Evolutionary conservation across 1,140 invertebrate species (phyloP), one percentile per base, ranked within the genome.

Genomic region (Vanessa atalanta): DNA sequence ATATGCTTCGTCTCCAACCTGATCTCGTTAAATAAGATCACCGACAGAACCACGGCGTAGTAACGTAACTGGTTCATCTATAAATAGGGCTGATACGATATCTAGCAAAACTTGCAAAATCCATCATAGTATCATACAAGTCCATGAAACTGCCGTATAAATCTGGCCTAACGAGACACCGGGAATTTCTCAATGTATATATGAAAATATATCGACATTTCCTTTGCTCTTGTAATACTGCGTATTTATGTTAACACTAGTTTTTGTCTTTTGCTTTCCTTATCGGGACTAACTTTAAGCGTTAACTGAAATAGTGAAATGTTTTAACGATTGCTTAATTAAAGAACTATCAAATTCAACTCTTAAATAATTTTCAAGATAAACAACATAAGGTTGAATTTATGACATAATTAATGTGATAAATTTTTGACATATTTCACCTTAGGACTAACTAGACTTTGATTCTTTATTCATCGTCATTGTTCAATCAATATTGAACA

Each of bases 151-250:
- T 13, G 16, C 37, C 64, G 53, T 57, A 72, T 67, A 66, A 67
- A 67, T 72, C 51, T 72, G 53, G 47, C 47, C 47, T 68, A 74
- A 74, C 67, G 72, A 64, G 60, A 69, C 14, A 65, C 66, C 72
- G 47, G 71, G 51, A 47, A 43, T 74, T 74, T 66, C 66, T 60
- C 37, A 74, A 74, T 47, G 50, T 57, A 47, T 65, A 16, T 65
- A 65, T 69, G 65, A 68, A 73, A 73, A 69, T 73, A 65, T 57
- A 63, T 23, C 70, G 15, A 43, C 68, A 70, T 70, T 70, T 70
- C 68, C 57, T 61, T 48, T 47, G 31, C 37, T 55, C 14, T 50
- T 23, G 26, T 48, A 48, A 65, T 61, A 37, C 14, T 2, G 14
- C 4, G 26, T 50, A 51, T 26, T 50, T 51, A 51, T 26, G 37